Percentiles rank a stretch among this genome's conserved stretches.
Evolutionary conservation across 2,113 vertebrate genomes (phyloP).

Genomic region (Brachionichthys hirsutus): DNA sequence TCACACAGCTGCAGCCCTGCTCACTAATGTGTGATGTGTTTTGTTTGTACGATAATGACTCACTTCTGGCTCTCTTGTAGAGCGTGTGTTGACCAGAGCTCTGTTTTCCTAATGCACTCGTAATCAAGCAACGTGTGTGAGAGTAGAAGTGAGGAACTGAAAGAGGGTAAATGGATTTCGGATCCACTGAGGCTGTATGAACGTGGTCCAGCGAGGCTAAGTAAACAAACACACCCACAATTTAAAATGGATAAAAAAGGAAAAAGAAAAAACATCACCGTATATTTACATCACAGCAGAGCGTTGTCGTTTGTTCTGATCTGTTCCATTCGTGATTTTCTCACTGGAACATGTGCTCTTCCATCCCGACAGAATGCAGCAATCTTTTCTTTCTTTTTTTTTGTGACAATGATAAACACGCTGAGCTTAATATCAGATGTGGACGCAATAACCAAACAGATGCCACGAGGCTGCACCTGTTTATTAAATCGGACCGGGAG

Average conservation of each 20-base stretch:
- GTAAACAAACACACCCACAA: slow-evolving; percentile 77
- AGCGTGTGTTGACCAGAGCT: slow-evolving; percentile 24
- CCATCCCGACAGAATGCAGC: slow-evolving; percentile 30
- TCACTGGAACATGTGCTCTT: slow-evolving; percentile 27
- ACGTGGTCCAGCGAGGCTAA: slow-evolving; percentile 68
- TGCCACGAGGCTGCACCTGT: slow-evolving; percentile 7
- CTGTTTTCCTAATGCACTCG: slow-evolving; percentile 25
- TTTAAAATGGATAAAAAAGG: slow-evolving; percentile 61
- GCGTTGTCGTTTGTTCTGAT: slow-evolving; percentile 29
- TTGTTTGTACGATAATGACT: neutral
- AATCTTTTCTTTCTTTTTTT: no score
- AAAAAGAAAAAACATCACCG: slow-evolving; percentile 39
- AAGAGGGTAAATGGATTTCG: slow-evolving; percentile 14
- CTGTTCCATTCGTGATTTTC: slow-evolving; percentile 20
- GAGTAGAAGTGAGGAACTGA: neutral
- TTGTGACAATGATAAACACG: slow-evolving; percentile 32
- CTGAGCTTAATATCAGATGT: slow-evolving; percentile 26
- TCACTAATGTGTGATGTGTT: neutral
- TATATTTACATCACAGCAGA: slow-evolving; percentile 71
- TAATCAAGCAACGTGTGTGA: slow-evolving; percentile 13
- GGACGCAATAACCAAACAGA: slow-evolving; percentile 1
- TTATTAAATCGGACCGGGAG: neutral
- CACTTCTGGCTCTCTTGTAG: slow-evolving; percentile 9
- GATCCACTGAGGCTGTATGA: slow-evolving; percentile 59
- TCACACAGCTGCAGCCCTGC: slow-evolving; percentile 54